phyloP scores from a whole-genome alignment of 30 jellyfish, hydroid and myxozoan species.

The Cassiopea xamachana region DNA sequence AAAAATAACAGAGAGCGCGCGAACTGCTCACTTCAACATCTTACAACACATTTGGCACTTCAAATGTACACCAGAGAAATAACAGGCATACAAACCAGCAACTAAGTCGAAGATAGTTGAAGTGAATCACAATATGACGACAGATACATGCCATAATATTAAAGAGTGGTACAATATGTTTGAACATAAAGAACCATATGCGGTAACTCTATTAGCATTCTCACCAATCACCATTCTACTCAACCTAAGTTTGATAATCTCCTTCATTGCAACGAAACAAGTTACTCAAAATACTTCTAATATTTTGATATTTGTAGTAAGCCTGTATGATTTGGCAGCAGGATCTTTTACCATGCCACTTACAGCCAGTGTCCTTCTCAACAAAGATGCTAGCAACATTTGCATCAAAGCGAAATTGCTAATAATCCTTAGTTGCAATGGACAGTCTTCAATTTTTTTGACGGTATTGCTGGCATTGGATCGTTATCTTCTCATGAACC shows the following conservation, averaged over 20 bases:
- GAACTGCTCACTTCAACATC: too few relatives aligned
- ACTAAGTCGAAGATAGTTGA: too few relatives aligned
- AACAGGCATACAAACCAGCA: too few relatives aligned
- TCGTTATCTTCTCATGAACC: conserved; percentile 17
- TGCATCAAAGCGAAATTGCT: not conserved
- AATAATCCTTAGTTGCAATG: not conserved
- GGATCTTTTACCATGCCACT: conserved; percentile 10
- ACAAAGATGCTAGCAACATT: not conserved
- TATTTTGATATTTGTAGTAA: not conserved
- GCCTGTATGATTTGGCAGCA: conserved; percentile 5
- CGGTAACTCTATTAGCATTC: not conserved
- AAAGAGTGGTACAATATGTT: not conserved
- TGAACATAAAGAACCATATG: not conserved
- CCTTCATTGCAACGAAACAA: conserved; percentile 13
- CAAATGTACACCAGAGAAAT: too few relatives aligned
- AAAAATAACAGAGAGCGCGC: too few relatives aligned
- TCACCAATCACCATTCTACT: not conserved
- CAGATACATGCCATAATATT: not conserved
- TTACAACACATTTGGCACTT: too few relatives aligned
- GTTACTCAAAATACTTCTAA: conserved; percentile 17
- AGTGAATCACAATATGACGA: not conserved
- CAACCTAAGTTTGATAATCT: not conserved
- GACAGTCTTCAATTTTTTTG: not conserved
- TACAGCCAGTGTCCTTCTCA: not conserved
- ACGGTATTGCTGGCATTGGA: conserved; percentile 13